Evolutionary conservation across 2,797 vertebrate species (phyloP), one percentile per base, ranked within the genome.

Genomic region (Gymnodraco acuticeps): DNA sequence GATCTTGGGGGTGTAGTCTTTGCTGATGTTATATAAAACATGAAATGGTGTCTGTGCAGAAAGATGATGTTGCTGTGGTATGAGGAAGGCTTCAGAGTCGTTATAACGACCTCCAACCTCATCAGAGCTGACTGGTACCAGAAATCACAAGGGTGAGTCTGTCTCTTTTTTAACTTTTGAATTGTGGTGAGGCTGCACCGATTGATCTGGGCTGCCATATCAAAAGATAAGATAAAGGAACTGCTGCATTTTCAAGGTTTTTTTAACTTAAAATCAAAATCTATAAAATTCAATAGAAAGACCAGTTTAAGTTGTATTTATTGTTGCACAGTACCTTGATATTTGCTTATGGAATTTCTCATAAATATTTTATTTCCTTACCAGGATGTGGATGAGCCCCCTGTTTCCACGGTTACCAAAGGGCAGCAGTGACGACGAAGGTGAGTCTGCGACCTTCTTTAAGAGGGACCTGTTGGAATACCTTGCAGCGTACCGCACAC

Each of bases 11-110:
- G 10, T 19, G 15, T 4, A 11, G 12, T 31, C 6, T n/a, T 63
- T 69, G 27, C 23, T 50, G 16, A 56, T 56, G 19, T 47, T 15
- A 23, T 27, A n/a, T 53, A 3, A 15, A 20, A 8, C 13, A 48
- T n/a, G 31, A 15, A 11, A 15, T 17, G 65, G 27, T 63, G 33
- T 73, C 15, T 71, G 33, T 62, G 69, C 83, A 99, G 97, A 92
- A 99, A 99, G 91, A 99, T 99, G 98, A 99, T 99, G 98, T 75
- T 99, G 51, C 86, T 99, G 73, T 95, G 95, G 60, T 99, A 98
- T 0, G 95, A 98, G 80, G 98, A 99, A 94, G 98, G 98, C 68
- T 96, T 99, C 86, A 94, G 98, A 73, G 96, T 99, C 19, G 91
- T 99, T 78, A 97, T 99, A 70, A 94, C 96, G 73, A 99, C 98